Evolutionary conservation across 2,888 invertebrate species (phyloP), one percentile per base, ranked within the genome.

Genomic region (Acanthacorydalis orientalis): DNA sequence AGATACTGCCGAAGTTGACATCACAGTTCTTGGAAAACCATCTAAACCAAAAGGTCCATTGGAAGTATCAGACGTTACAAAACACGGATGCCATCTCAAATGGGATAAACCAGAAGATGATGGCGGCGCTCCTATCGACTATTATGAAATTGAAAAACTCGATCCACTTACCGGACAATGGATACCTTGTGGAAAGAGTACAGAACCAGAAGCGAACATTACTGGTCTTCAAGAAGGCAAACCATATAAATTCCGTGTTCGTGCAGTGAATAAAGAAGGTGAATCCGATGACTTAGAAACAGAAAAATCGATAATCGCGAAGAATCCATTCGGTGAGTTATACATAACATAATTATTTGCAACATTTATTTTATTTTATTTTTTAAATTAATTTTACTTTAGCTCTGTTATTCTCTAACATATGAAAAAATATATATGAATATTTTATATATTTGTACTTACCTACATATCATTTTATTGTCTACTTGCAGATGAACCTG

Each of bases 181-280:
- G 97, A 74, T 91, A 46, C 87, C 91, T 8, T 91, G 89, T 59
- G 91, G 86, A 15, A 84, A 87, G 50, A 80, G 88, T 39, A 80
- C 81, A 48, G 88, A 86, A 58, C 85, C 88, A 31, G 88, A 88
- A 68, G 84, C 85, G 1, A 88, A 84, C 54, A 72, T 86, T 4
- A 77, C 77, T 7, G 91, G 91, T 1, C 70, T 95, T 42, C 84
- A 87, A 56, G 91, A 92, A 63, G 93, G 93, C 57, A 97, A 98
- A 64, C 87, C 91, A 1, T 98, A 98, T 69, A 92, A 96, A 71
- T 98, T 98, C 78, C 78, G 98, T 43, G 97, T 99, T 0, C 85
- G 87, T 59, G 96, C 98, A 15, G 93, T 97, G 46, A 98, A 98
- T 67, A 90, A 92, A 63, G 95, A 97, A 66, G 98, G 98, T 12